Evolutionary conservation across 2,797 vertebrate species (phyloP), one percentile per base, ranked within the genome.

Genomic region (Echeneis naucrates): DNA sequence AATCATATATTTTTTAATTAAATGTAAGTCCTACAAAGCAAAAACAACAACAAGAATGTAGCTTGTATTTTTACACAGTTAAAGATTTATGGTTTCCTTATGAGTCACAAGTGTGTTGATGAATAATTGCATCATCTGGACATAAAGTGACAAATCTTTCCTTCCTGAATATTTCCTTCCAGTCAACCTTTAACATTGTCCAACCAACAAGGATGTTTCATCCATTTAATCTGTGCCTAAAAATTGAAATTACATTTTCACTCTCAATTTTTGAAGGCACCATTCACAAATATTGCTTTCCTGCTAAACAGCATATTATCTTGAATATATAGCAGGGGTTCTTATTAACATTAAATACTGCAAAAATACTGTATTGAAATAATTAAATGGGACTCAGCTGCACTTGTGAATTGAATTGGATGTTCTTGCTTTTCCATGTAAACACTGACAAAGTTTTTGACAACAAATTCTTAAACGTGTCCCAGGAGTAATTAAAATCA

Each of bases 1-100:
- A 1, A 42, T 40, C 8, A 71, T n/a, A n/a, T n/a, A n/a, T n/a
- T 57, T 44, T 60, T 57, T 72, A 2, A 60, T 72, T 66, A 58
- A 66, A 63, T 42, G 14, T 26, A n/a, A n/a, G n/a, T n/a, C n/a
- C n/a, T n/a, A n/a, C n/a, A n/a, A n/a, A n/a, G n/a, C n/a, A n/a
- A n/a, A n/a, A n/a, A n/a, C n/a, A n/a, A 42, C 24, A 9, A 1
- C 19, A 35, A 21, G 26, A 61, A 21, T 5, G 5, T 55, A 40
- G 37, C 45, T 26, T 56, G 2, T 62, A 21, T 8, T 55, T 58
- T 37, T 40, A 48, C 30, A 60, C 27, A 12, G 48, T 74, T 17
- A 27, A 13, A 26, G n/a, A 38, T 33, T 42, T 40, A 27, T 63
- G 3, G 23, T 66, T 72, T 26, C 7, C 8, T 32, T 21, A n/a